A percentile compares a stretch with the other conserved stretches of the same genome.
phyloP scores from a whole-genome alignment of 1,140 invertebrate species.

The Uloborus diversus region DNA sequence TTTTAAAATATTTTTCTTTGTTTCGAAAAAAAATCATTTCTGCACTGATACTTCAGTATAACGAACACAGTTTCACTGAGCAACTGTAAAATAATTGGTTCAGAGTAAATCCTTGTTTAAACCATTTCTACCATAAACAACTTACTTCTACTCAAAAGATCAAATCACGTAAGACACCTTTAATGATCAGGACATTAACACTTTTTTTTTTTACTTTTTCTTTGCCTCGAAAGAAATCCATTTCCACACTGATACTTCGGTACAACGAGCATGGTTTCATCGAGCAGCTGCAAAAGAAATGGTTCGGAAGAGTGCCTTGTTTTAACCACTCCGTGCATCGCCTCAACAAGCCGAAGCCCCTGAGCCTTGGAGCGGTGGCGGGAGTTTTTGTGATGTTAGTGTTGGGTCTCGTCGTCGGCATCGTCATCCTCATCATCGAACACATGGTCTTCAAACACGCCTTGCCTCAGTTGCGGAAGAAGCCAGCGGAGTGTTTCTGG shows the following conservation, averaged over 20 bases:
- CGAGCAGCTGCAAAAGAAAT: constrained; percentile 87
- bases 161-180: no score
- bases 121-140: no score
- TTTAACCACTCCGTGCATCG: constrained; percentile 68
- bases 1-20: no score
- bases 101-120: no score
- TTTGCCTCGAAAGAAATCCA: no score
- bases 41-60: no score
- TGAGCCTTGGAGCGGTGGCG: constrained; percentile 77
- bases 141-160: no score
- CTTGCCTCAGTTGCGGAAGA: constrained; percentile 80
- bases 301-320: constrained; percentile 84
- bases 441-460: constrained; percentile 90
- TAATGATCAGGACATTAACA: no score
- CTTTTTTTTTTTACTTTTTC: no score
- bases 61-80: no score
- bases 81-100: no score
- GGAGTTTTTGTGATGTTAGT: constrained; percentile 86
- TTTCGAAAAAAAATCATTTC: no score
- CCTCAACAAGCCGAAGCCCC: constrained; percentile 73
- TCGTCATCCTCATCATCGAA: constrained; percentile 83
- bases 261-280: constrained; percentile 88
- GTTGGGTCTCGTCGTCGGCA: constrained; percentile 81
- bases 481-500: constrained; percentile 87
- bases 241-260: constrained; percentile 82